Evolutionary conservation across 2,113 vertebrate genomes (phyloP), one percentile per base, ranked within the genome.

Genomic region (Myrmecophaga tridactyla): DNA sequence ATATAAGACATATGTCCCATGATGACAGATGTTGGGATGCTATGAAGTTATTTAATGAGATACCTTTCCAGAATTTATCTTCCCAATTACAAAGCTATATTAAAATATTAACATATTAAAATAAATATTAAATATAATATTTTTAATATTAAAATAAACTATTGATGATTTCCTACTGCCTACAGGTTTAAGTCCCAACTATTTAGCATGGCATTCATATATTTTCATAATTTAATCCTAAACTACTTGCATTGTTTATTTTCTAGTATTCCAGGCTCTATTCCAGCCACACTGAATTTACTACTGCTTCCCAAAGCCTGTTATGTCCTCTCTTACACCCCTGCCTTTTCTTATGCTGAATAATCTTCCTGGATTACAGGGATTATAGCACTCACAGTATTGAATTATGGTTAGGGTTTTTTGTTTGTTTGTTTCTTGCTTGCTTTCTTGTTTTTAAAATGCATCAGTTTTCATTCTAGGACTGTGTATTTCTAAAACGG

Each of bases 41-140:
- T 29, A 27, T n/a, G 12, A 81, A 21, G 7, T 53, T 58, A 73
- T 77, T 77, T 76, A 80, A 75, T 36, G 6, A 76, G 10, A 93
- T 7, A 6, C 1, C 48, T 67, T 88, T 36, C 36, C 34, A 51
- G 36, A 93, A 86, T 60, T 25, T n/a, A 63, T n/a, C 10, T 58
- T 80, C 15, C 53, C n/a, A 96, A 69, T 56, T 48, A 88, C 3
- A 77, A 75, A 67, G 56, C 51, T n/a, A n/a, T n/a, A n/a, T n/a
- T n/a, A n/a, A n/a, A n/a, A n/a, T n/a, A n/a, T n/a, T n/a, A n/a
- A n/a, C n/a, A n/a, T n/a, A n/a, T n/a, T n/a, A n/a, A n/a, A n/a
- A n/a, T n/a, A n/a, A n/a, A n/a, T n/a, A n/a, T n/a, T n/a, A n/a
- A n/a, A n/a, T n/a, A n/a, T n/a, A n/a, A n/a, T n/a, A n/a, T n/a